Base-by-base conservation (phyloP, 2,888 invertebrate genomes). In the Cosmorhoe ocellata region DNA sequence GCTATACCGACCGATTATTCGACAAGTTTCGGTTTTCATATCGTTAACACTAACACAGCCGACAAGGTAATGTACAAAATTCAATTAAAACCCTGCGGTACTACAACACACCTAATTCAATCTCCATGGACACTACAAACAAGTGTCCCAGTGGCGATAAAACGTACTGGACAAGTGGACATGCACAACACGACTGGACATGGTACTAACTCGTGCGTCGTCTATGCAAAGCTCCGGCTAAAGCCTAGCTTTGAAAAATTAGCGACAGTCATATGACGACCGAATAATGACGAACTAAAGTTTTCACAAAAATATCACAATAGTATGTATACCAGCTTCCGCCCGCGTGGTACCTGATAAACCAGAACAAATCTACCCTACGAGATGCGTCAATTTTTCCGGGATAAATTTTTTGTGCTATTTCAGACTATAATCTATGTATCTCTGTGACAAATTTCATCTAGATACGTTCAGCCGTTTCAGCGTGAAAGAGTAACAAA, bases 71-170 rank as follows among this genome's bases (percentile, higher is more conserved):
- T 64, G 53, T 63, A 59, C 63, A 59, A 63, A 68, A 67, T 66
- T 63, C 69, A 67, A 69, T 69, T 63, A 66, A 61, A 63, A 56
- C 60, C 33, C 30, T 51, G 55, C 59, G 56, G 60, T 64, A 61
- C 61, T 57, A 61, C 47, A 26, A 61, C 45, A 27, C 61, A 64
- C 69, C 69, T 72, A 71, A 67, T 72, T 69, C 69, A 68, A 69
- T 72, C 71, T 66, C 71, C 61, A 66, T 63, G 63, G 68, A 67
- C 69, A 65, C 64, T 64, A 63, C 69, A 73, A 71, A 73, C 74
- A 73, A 73, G 72, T 71, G 72, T 69, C 60, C 53, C 53, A 62
- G 53, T 33, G 65, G 67, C 63, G 72, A 73, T 73, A 73, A 71
- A 73, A 69, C 68, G 58, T 59, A 31, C 60, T 58, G 57, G 58